Conservation (phyloP, 2,888 invertebrate species). For the Drosophila acutilabella region DNA sequence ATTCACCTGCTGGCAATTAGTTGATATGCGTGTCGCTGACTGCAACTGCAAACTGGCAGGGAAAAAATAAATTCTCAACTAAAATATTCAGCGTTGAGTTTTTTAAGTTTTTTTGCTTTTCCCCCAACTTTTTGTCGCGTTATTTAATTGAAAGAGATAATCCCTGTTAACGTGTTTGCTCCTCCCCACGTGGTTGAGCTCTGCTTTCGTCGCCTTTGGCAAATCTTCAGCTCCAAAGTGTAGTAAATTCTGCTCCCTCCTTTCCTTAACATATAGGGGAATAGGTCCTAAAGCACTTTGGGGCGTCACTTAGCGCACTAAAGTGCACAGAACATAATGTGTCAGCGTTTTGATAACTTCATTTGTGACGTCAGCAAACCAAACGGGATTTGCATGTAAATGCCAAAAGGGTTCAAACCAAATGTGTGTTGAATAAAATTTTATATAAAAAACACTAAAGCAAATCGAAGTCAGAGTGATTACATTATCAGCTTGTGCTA, state of each 20-base stretch:
- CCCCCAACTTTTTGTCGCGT: neutral
- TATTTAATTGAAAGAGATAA: slow-evolving; percentile 61
- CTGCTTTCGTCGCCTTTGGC: neutral
- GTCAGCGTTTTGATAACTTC: slow-evolving; percentile 60
- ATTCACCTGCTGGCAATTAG: slow-evolving; percentile 7
- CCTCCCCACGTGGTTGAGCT: neutral
- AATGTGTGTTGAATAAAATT: slow-evolving; percentile 7
- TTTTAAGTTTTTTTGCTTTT: slow-evolving; percentile 24
- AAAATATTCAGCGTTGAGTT: slow-evolving; percentile 5
- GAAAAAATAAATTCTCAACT: neutral
- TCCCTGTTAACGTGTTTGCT: slow-evolving; percentile 20
- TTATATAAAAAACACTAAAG: slow-evolving; percentile 19
- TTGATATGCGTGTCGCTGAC: slow-evolving; percentile 9
- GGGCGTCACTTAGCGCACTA: slow-evolving; percentile 48
- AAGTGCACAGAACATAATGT: slow-evolving; percentile 54
- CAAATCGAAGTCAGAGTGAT: slow-evolving; percentile 16
- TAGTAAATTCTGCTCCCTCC: slow-evolving; percentile 48
- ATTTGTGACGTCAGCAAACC: slow-evolving; percentile 34
- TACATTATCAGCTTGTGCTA: neutral
- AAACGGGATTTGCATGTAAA: slow-evolving; percentile 58
- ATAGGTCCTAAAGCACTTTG: neutral
- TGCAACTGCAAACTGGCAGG: slow-evolving; percentile 1
- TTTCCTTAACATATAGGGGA: neutral
- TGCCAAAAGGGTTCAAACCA: slow-evolving; percentile 29
- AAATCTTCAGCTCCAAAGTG: neutral